These are phyloP conservation scores for Gadopsis marmoratus DNA, from an alignment of 2,797 vertebrate species.

Conservation along the genomic window DNA sequence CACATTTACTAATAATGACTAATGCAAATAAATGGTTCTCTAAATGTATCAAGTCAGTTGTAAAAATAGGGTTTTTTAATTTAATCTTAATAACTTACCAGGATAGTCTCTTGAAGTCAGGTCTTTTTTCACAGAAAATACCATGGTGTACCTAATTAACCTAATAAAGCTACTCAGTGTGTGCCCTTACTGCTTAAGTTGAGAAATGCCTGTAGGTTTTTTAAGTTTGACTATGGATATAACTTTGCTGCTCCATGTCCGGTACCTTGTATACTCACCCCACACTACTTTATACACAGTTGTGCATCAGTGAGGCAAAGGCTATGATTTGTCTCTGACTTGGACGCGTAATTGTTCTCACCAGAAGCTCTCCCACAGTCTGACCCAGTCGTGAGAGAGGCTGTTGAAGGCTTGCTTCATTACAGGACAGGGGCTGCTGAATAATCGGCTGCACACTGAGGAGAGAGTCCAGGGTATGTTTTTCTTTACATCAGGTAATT, in stretches of 20 bases:
- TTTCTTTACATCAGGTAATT: conserved; percentile 69
- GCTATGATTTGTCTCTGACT: conserved; percentile 14
- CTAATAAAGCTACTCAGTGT: background rate
- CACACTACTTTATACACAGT: conserved; percentile 3
- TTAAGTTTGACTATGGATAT: background rate
- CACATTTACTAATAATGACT: background rate
- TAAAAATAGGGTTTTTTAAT: no score
- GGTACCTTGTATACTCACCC: background rate
- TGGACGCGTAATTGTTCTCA: conserved; percentile 42
- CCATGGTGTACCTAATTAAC: background rate
- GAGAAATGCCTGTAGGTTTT: background rate
- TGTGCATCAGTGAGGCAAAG: conserved; percentile 5
- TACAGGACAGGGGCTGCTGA: conserved; percentile 69
- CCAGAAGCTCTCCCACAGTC: conserved; percentile 29
- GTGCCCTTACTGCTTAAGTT: background rate
- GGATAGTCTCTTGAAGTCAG: no score
- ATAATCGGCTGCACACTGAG: conserved; percentile 38
- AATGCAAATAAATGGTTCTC: background rate
- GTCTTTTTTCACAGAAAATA: no score
- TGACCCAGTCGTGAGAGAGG: conserved; percentile 53
- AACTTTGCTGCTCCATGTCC: background rate
- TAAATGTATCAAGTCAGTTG: background rate
- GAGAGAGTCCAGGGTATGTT: conserved; percentile 51
- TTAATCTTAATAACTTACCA: no score
- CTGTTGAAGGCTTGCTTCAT: conserved; percentile 48